phyloP scores from a whole-genome alignment of 2,888 invertebrate species.

The Argyra leucocephala region DNA sequence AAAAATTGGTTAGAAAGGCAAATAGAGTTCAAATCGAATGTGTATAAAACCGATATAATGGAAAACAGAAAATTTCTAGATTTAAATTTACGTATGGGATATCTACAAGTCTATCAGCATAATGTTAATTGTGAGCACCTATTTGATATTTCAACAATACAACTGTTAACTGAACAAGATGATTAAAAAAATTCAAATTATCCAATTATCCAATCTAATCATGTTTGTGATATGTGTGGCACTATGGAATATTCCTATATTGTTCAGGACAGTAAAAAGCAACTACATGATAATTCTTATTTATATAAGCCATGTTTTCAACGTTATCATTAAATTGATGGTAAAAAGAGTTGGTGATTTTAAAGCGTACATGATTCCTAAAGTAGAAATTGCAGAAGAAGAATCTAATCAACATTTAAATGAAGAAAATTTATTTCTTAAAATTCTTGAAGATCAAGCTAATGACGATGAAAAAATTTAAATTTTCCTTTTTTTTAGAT shows the following conservation, averaged over 20 bases:
- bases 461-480: too few relatives aligned
- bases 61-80: slow-evolving; percentile 47
- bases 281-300: slow-evolving; percentile 68
- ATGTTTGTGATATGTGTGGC: slow-evolving; percentile 59
- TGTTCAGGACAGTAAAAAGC: slow-evolving; percentile 52
- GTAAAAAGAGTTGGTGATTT: slow-evolving; percentile 64
- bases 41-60: slow-evolving; percentile 49
- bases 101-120: slow-evolving; percentile 71
- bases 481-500: too few relatives aligned
- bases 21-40: slow-evolving; percentile 29
- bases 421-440: not conserved
- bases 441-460: not conserved
- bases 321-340: slow-evolving; percentile 62
- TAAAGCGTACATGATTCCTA: slow-evolving; percentile 50
- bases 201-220: slow-evolving; percentile 50
- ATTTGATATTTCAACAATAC: slow-evolving; percentile 68
- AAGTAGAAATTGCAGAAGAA: not conserved
- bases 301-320: slow-evolving; percentile 69
- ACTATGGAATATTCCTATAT: slow-evolving; percentile 57
- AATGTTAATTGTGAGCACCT: slow-evolving; percentile 89
- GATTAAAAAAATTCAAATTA: slow-evolving; percentile 46
- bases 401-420: not conserved
- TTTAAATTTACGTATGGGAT: slow-evolving; percentile 51
- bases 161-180: slow-evolving; percentile 49
- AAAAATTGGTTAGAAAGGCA: slow-evolving; percentile 51